phyloP scores from a whole-genome alignment of 2,888 invertebrate genomes.

The Plagodis pulveraria region DNA sequence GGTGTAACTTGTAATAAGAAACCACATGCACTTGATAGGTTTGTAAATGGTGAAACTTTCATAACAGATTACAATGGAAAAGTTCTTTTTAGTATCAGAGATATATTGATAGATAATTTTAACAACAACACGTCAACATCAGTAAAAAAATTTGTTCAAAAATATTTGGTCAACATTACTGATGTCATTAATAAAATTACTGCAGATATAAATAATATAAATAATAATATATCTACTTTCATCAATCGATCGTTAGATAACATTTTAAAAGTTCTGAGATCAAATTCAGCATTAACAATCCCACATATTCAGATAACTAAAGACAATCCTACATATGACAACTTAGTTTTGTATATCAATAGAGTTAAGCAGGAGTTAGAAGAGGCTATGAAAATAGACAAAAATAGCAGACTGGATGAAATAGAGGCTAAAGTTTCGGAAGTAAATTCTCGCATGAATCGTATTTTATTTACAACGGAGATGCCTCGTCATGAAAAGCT shows the following conservation, averaged over 20 bases:
- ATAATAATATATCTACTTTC: constrained; percentile 28
- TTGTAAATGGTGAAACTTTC: background rate
- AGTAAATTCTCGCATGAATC: constrained; percentile 21
- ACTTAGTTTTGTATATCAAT: constrained; percentile 43
- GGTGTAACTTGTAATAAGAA: constrained; percentile 49
- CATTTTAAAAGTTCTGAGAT: constrained; percentile 27
- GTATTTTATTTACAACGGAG: constrained; percentile 9
- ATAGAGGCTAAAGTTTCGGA: constrained; percentile 40
- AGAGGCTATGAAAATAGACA: constrained; percentile 42
- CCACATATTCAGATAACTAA: constrained; percentile 26
- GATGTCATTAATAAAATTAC: constrained; percentile 33
- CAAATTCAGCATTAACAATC: constrained; percentile 19
- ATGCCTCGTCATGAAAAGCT: constrained; percentile 40
- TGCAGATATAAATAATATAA: constrained; percentile 27
- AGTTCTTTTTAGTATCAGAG: constrained; percentile 38
- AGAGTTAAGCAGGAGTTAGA: constrained; percentile 46
- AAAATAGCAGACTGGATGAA: constrained; percentile 44
- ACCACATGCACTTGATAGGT: constrained; percentile 12
- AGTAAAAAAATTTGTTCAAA: constrained; percentile 16
- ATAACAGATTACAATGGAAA: constrained; percentile 26
- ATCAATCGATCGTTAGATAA: constrained; percentile 31
- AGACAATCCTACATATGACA: constrained; percentile 38
- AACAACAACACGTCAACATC: constrained; percentile 13
- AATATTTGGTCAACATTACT: constrained; percentile 37
- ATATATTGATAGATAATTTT: constrained; percentile 37